phyloP scores from a whole-genome alignment of 2,888 invertebrate genomes.

The Elgonia sp. region DNA sequence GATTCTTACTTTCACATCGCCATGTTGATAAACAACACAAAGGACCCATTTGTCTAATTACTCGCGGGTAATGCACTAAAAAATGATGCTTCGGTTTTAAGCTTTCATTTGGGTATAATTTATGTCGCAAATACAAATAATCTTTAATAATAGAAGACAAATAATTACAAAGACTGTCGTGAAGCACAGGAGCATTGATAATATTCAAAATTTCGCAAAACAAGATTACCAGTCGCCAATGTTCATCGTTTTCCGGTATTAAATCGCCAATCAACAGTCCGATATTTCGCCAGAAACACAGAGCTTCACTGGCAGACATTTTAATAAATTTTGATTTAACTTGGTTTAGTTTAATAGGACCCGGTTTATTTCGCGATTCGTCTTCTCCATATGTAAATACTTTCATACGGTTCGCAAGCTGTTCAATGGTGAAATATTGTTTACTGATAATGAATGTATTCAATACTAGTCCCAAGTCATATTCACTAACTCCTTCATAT shows the following conservation, averaged over 20 bases:
- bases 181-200: conserved; percentile 61
- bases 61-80: conserved; percentile 63
- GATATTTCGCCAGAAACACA: conserved; percentile 69
- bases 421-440: conserved; percentile 68
- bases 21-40: conserved; percentile 54
- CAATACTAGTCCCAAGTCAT: conserved; percentile 68
- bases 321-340: conserved; percentile 55
- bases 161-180: conserved; percentile 52
- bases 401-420: conserved; percentile 65
- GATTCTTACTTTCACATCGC: conserved; percentile 70
- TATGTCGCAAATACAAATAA: conserved; percentile 61
- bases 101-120: conserved; percentile 53
- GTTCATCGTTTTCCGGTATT: conserved; percentile 64
- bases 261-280: conserved; percentile 70
- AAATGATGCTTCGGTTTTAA: conserved; percentile 74
- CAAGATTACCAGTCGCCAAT: conserved; percentile 72
- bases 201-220: conserved; percentile 75
- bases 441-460: conserved; percentile 71
- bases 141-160: conserved; percentile 66
- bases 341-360: conserved; percentile 26
- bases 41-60: conserved; percentile 58
- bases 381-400: conserved; percentile 59
- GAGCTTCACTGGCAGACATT: conserved; percentile 75
- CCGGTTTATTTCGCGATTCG: conserved; percentile 69
- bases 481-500: conserved; percentile 50